Conservation (phyloP, 2,113 vertebrate genomes). For the Pseudois nayaur region DNA sequence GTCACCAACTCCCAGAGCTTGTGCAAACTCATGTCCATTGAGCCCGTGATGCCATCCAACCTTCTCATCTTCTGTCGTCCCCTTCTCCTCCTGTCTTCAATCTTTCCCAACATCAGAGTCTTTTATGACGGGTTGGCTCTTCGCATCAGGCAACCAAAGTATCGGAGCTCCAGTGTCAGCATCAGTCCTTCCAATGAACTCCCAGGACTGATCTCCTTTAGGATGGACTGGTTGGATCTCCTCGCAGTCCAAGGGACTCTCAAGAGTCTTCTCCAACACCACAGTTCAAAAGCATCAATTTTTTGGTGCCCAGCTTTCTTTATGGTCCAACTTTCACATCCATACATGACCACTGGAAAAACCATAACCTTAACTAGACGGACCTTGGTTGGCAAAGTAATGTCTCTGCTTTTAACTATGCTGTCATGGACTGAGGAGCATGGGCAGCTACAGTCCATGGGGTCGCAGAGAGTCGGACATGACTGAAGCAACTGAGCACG, state of each 20-base stretch:
- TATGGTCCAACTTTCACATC: background rate
- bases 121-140: background rate
- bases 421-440: background rate
- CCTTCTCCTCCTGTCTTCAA: background rate
- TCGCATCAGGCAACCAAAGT: background rate
- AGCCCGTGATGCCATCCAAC: background rate
- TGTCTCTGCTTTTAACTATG: background rate
- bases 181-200: background rate
- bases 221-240: background rate
- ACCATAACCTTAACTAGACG: rapidly evolving
- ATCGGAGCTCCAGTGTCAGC: background rate
- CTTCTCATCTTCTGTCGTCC: background rate
- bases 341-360: background rate
- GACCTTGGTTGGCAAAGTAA: background rate
- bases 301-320: rapidly evolving
- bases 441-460: background rate
- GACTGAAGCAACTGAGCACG: rapidly evolving
- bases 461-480: background rate
- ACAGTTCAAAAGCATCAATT: background rate
- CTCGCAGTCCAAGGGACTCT: background rate
- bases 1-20: background rate
- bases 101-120: background rate
- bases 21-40: background rate
- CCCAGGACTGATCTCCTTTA: background rate
- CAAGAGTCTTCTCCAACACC: background rate